A percentile compares a stretch with the other conserved stretches of the same genome.
These are phyloP conservation scores for Cheilosia vernalis DNA, from an alignment of 2,888 invertebrate genomes.

Conservation along the genomic window DNA sequence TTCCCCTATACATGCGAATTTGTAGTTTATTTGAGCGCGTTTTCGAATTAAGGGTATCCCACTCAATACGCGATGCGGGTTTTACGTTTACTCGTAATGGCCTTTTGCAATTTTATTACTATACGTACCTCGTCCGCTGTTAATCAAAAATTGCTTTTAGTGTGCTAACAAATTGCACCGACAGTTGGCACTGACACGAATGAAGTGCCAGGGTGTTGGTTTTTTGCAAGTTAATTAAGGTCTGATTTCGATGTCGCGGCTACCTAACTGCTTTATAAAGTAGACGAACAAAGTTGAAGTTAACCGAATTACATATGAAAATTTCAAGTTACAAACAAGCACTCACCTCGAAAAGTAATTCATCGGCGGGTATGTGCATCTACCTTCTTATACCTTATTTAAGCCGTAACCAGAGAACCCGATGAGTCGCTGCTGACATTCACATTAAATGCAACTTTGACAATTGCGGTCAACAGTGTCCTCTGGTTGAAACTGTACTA, in stretches of 20 bases:
- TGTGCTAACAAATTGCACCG: background rate
- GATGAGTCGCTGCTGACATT: too few relatives aligned
- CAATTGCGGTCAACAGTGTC: too few relatives aligned
- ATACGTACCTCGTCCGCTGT: background rate
- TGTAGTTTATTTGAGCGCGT: slow-evolving; percentile 9
- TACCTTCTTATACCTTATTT: too few relatives aligned
- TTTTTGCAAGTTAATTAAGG: background rate
- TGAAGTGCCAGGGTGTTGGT: background rate
- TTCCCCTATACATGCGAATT: background rate
- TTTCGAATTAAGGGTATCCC: background rate
- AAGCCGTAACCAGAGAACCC: too few relatives aligned
- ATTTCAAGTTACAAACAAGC: background rate
- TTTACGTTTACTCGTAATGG: background rate
- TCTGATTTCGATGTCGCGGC: background rate
- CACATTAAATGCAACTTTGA: too few relatives aligned
- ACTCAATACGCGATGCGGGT: slow-evolving; percentile 7
- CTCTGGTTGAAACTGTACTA: too few relatives aligned
- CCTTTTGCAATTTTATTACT: background rate
- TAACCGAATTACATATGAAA: background rate
- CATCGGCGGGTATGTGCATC: too few relatives aligned
- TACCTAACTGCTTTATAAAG: background rate
- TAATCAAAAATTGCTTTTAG: slow-evolving; percentile 1
- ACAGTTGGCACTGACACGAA: background rate
- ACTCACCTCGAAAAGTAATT: too few relatives aligned
- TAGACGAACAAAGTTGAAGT: background rate